phyloP scores from a whole-genome alignment of 2,888 invertebrate species.

The Disparrhopalites patrizii region DNA sequence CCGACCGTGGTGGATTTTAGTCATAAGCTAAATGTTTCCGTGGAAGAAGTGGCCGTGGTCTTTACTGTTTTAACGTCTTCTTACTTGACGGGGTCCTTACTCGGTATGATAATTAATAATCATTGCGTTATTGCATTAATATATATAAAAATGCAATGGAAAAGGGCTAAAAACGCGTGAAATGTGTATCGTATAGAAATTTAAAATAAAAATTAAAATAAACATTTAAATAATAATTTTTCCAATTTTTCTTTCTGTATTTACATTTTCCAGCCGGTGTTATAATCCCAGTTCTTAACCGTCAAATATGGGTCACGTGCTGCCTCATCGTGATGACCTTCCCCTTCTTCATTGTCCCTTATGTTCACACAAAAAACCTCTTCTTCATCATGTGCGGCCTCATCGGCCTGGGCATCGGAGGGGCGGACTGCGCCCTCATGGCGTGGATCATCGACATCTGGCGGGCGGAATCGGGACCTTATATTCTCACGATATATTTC shows the following conservation, averaged over 20 bases:
- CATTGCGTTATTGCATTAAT: no score
- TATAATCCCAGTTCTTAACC: background rate
- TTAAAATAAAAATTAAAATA: background rate
- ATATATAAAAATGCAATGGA: background rate
- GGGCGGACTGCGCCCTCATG: constrained; percentile 32
- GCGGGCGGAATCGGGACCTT: constrained; percentile 28
- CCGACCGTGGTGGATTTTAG: constrained; percentile 30
- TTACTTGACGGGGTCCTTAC: constrained; percentile 28
- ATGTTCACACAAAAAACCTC: constrained; percentile 1
- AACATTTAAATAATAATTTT: no score
- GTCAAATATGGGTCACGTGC: background rate
- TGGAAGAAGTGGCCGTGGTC: constrained; percentile 27
- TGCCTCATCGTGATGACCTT: background rate
- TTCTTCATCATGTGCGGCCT: constrained; percentile 21
- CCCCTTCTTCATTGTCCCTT: constrained; percentile 23
- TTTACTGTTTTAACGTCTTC: constrained; percentile 24
- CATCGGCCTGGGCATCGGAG: constrained; percentile 28
- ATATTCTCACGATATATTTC: constrained; percentile 35
- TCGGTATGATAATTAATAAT: constrained; percentile 25
- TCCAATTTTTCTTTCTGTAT: no score
- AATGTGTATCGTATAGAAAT: no score
- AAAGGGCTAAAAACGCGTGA: no score
- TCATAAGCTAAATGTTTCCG: constrained; percentile 29
- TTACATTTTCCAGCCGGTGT: no score
- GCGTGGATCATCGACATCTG: constrained; percentile 39